Evolutionary conservation across 2,797 vertebrate species (phyloP), one percentile per base, ranked within the genome.

Genomic region (Cygnus olor): DNA sequence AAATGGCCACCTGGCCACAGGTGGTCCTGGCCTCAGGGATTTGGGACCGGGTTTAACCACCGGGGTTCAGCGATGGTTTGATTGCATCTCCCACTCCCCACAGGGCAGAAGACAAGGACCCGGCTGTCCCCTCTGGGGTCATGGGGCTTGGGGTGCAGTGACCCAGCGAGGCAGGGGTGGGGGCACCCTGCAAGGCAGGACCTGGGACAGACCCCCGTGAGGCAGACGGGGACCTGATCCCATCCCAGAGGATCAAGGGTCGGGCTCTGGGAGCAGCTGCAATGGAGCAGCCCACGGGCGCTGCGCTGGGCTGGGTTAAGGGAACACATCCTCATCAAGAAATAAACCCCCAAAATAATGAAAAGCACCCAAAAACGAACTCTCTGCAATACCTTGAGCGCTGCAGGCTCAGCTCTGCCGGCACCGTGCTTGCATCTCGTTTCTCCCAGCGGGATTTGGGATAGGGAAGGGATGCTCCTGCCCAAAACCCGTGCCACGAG

Each of bases 21-120:
- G 3, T 32, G 6, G 17, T 20, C n/a, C 21, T 30, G 5, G 15
- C 2, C 18, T 22, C 1, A 7, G 2, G 18, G 61, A 4, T 71
- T 80, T 65, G 0, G 54, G 72, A 5, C 51, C 1, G 4, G 66
- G 7, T 79, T 84, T 53, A 64, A 9, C 60, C 8, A 1, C 7
- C 0, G 7, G 21, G 45, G 6, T 65, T 3, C 34, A 6, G 25
- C 8, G 3, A 27, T 57, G 3, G 1, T 49, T 47, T 5, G 3
- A 11, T 7, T 36, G 40, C 22, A 9, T 74, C 32, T 47, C 27
- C 11, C 15, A 11, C 10, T 49, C 44, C 14, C 21, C 16, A 0
- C 0, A 4, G 51, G 60, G 9, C 14, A 27, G 34, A 5, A 38
- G 13, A 9, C 8, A 24, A 14, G 44, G 45, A 11, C 30, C 28